These are phyloP conservation scores for Chascanopsetta lugubris DNA, from an alignment of 2,113 vertebrate species.

Conservation along the genomic window DNA sequence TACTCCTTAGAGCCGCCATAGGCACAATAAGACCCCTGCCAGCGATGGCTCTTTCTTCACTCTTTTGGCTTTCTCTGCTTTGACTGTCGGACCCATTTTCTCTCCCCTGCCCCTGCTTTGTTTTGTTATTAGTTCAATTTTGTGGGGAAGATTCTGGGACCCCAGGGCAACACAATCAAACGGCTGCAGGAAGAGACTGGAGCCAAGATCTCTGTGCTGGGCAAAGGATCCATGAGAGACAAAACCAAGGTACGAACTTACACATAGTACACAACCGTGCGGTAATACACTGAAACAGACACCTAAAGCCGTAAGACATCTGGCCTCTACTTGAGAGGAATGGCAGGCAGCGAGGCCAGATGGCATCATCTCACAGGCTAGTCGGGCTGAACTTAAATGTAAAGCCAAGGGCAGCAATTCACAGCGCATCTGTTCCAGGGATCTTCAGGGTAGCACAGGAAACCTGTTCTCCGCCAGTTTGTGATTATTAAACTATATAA, in stretches of 20 bases:
- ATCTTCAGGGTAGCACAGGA: slow-evolving; percentile 21
- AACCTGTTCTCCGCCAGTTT: slow-evolving; percentile 10
- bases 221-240: slow-evolving; percentile 99
- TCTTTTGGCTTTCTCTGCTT: slow-evolving; percentile 12
- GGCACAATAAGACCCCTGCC: slow-evolving; percentile 27
- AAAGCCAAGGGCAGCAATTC: slow-evolving; percentile 34
- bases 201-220: slow-evolving; percentile 98
- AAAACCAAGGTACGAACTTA: slow-evolving; percentile 91
- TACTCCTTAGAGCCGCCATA: slow-evolving; percentile 34
- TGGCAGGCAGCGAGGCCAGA: slow-evolving; percentile 40
- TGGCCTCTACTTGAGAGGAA: slow-evolving; percentile 33
- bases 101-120: slow-evolving; percentile 16
- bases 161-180: slow-evolving; percentile 98
- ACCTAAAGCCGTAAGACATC: slow-evolving; percentile 52
- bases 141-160: slow-evolving; percentile 97
- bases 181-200: slow-evolving; percentile 98
- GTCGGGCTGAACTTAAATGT: slow-evolving; percentile 19
- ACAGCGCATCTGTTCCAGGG: slow-evolving; percentile 38
- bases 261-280: neutral
- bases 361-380: slow-evolving; percentile 33
- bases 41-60: slow-evolving; percentile 29
- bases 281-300: slow-evolving; percentile 8
- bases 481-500: slow-evolving; percentile 16
- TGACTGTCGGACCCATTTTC: slow-evolving; percentile 38
- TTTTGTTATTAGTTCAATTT: slow-evolving; percentile 91